phyloP scores from a whole-genome alignment of 2,888 invertebrate species.

The Drosophila gaucha region DNA sequence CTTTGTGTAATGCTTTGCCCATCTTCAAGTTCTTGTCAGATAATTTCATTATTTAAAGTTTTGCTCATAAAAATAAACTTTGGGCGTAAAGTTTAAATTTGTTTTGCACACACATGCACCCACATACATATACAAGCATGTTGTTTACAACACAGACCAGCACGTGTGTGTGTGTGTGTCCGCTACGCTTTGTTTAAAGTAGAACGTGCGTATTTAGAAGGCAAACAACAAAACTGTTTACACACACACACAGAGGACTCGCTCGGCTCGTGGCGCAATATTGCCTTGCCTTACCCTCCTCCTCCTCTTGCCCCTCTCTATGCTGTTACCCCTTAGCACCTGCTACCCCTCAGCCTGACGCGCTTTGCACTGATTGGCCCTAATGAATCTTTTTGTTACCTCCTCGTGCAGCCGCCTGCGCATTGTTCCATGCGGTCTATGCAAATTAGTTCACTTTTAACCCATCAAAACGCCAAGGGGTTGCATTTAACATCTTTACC shows the following conservation, averaged over 20 bases:
- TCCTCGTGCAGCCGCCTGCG: constrained; percentile 72
- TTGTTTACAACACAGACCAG: constrained; percentile 63
- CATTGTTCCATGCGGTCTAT: constrained; percentile 76
- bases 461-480: constrained; percentile 44
- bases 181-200: constrained; percentile 68
- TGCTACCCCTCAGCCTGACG: constrained; percentile 34
- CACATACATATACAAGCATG: constrained; percentile 12
- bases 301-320: constrained; percentile 1
- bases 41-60: constrained; percentile 77
- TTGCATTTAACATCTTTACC: constrained; percentile 20
- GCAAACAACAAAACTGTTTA: constrained; percentile 74
- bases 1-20: constrained; percentile 47
- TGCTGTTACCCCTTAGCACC: constrained; percentile 17
- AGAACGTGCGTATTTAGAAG: constrained; percentile 77
- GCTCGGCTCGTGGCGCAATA: constrained; percentile 36
- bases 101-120: constrained; percentile 64
- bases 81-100: constrained; percentile 76
- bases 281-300: constrained; percentile 7
- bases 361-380: constrained; percentile 78
- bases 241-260: constrained; percentile 51
- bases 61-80: constrained; percentile 75
- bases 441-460: constrained; percentile 78
- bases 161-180: constrained; percentile 28
- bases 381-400: constrained; percentile 77
- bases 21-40: constrained; percentile 73